A percentile compares a stretch with the other conserved stretches of the same genome.
Evolutionary conservation across 2,113 vertebrate species (phyloP).

Genomic region (Microtus montanus): DNA sequence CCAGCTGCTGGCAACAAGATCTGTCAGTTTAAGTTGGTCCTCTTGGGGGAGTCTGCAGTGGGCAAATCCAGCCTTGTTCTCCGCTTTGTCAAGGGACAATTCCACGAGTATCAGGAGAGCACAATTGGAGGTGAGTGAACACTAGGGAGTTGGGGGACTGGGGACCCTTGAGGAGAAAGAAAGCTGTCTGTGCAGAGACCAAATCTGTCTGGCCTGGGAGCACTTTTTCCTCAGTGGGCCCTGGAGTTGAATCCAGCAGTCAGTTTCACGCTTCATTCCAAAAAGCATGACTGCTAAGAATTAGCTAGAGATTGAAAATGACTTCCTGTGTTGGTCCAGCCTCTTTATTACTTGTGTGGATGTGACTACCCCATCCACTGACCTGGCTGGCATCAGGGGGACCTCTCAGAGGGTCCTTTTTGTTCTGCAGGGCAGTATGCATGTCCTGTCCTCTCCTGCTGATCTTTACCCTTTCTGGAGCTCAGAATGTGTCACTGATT

Average conservation of each 20-base stretch:
- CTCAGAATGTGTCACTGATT: neutral
- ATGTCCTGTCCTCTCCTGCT: neutral
- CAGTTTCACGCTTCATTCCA: neutral
- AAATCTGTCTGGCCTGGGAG: fast-evolving
- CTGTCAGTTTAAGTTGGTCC: constrained; percentile 98
- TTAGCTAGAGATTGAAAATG: neutral
- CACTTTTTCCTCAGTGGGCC: neutral
- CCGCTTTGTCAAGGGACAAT: constrained; percentile 99
- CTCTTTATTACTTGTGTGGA: neutral
- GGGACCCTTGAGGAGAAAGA: neutral
- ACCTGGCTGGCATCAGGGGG: neutral
- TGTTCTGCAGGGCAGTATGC: neutral
- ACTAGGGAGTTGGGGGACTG: neutral
- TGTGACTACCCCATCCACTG: neutral
- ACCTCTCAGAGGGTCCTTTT: neutral
- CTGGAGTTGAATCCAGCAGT: neutral
- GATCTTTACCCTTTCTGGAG: constrained; percentile 29
- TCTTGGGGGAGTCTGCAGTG: constrained; percentile 96
- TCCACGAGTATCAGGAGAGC: constrained; percentile 99
- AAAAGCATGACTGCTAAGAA: neutral
- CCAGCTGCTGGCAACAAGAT: constrained; percentile 96
- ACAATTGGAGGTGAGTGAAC: constrained; percentile 95
- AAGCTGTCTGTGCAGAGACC: neutral
- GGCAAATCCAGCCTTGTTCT: constrained; percentile 99
- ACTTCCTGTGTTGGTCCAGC: neutral